phyloP scores from a whole-genome alignment of 2,113 vertebrate species.

The Notothenia rossii region DNA sequence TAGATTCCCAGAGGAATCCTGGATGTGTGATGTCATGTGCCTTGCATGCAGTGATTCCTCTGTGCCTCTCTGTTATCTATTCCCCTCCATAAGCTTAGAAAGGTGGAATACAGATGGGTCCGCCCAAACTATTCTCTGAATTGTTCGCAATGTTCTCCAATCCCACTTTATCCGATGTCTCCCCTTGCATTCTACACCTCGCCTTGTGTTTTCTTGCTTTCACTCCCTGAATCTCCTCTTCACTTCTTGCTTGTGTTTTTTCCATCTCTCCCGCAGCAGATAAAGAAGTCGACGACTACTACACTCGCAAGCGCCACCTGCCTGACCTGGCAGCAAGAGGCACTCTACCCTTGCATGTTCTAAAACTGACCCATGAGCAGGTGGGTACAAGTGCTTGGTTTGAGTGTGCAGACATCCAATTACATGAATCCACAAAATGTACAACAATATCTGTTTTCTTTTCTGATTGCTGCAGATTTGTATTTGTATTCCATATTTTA shows the following conservation, averaged over 20 bases:
- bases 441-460: no score
- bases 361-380: conserved; percentile 94
- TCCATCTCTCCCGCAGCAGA: conserved; percentile 86
- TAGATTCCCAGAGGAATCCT: conserved; percentile 61
- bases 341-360: conserved; percentile 96
- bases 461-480: no score
- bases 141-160: conserved; percentile 38
- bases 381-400: conserved; percentile 72
- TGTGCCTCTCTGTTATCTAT: conserved; percentile 56
- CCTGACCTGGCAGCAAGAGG: conserved; percentile 94
- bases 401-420: conserved; percentile 13
- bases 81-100: conserved; percentile 57
- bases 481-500: no score
- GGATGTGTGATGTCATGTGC: conserved; percentile 66
- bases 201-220: conserved; percentile 10
- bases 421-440: no score
- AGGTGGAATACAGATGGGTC: conserved; percentile 58
- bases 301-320: conserved; percentile 93
- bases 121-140: conserved; percentile 45
- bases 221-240: conserved; percentile 29
- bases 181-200: conserved; percentile 37
- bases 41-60: conserved; percentile 69
- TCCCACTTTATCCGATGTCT: conserved; percentile 38
- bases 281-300: conserved; percentile 98
- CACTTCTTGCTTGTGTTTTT: conserved; percentile 21